Evolutionary conservation across 2,797 vertebrate species (phyloP).

Genomic region (Tauraco hartlaubi): DNA sequence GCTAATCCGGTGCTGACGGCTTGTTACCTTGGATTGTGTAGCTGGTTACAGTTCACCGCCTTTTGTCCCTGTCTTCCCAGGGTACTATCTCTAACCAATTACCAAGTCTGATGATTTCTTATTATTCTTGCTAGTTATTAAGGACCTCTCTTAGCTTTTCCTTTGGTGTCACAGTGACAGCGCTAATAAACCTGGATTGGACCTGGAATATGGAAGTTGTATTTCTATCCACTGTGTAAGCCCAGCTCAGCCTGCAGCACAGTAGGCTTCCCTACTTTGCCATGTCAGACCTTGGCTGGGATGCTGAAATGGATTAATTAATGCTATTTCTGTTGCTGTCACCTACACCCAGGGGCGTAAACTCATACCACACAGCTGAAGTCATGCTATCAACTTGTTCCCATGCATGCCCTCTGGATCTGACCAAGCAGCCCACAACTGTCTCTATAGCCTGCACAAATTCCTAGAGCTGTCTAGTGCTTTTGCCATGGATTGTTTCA

Average conservation of each 20-base stretch:
- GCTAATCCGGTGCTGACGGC: conserved; percentile 45
- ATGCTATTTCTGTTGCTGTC: not conserved
- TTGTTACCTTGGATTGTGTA: conserved; percentile 31
- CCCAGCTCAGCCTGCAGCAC: not conserved
- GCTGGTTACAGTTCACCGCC: conserved; percentile 42
- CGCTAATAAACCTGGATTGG: not conserved
- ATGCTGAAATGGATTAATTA: not conserved
- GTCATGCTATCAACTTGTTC: not conserved
- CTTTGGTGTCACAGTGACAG: not conserved
- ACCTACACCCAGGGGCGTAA: not conserved
- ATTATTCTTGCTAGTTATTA: conserved; percentile 4
- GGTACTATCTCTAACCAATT: conserved; percentile 38
- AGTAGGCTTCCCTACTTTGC: not conserved
- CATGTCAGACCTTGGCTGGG: not conserved
- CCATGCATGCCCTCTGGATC: not conserved
- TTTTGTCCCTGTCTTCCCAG: conserved; percentile 59
- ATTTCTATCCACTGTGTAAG: not conserved
- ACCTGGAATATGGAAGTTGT: not conserved
- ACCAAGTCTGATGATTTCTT: conserved; percentile 6
- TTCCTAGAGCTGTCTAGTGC: not conserved
- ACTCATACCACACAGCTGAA: not conserved
- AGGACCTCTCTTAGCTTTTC: not conserved
- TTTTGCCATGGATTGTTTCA: not conserved
- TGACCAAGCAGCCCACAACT: not conserved
- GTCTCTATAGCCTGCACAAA: not conserved